Base-by-base conservation (phyloP, 1,140 invertebrate species). In the Augochlora pura region DNA sequence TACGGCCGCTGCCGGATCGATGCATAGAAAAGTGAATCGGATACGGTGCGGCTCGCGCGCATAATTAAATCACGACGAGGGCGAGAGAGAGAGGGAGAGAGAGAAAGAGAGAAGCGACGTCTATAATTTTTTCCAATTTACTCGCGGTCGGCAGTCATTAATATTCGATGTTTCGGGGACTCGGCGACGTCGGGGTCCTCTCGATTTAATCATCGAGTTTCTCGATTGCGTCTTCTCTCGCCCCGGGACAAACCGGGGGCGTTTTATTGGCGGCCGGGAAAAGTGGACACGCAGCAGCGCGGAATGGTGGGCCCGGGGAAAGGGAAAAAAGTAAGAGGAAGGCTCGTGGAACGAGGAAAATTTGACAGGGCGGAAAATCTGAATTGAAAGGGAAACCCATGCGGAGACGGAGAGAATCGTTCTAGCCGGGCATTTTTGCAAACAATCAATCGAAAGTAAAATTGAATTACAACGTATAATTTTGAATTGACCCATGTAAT, bases 361-460 rank as follows among this genome's bases (percentile, higher is more conserved):
- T 32, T 38, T 72, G 63, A 79, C 69, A 66, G 77, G 63, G 39
- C 54, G 70, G 60, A 73, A 79, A 73, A 79, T 66, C 39, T 64
- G 52, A 72, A 23, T 39, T 38, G 68, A 52, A 71, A 78, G 27
- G 39, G 25, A 76, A 78, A 65, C 65, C 68, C 6, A 32, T 39
- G 38, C 21, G 16, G 32, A 25, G 52, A 63, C 1, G 21, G 25
- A 9, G 10, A 7, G 52, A 54, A 21, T 14, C 49, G 49, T 52
- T 18, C 49, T 52, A 16, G 14, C 16, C 12, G 49, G 16, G 12
- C n/a, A 52, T 1, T 16, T 52, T 49, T 16, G 46, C 10, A 49
- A 2, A 49, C 14, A 39, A n/a, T n/a, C n/a, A n/a, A n/a, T n/a
- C n/a, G n/a, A n/a, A n/a, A n/a, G n/a, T n/a, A n/a, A n/a, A n/a